These are phyloP conservation scores for Seira ritae DNA, from an alignment of 2,888 invertebrate species.

Conservation along the genomic window DNA sequence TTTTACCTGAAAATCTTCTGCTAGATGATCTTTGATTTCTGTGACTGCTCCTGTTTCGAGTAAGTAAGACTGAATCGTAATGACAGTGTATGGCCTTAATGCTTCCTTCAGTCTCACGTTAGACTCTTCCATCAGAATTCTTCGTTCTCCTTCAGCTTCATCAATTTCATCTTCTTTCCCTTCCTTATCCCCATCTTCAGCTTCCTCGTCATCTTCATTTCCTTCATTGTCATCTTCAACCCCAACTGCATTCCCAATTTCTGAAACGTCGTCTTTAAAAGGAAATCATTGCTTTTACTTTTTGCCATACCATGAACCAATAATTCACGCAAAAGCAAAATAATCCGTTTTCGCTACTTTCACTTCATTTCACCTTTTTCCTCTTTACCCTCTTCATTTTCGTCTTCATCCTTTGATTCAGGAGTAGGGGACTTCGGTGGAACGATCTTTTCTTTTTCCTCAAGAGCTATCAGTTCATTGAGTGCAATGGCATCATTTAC, in stretches of 20 bases:
- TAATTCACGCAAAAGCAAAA: too few species aligned
- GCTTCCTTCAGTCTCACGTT: constrained; percentile 64
- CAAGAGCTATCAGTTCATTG: constrained; percentile 32
- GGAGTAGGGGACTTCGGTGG: not conserved
- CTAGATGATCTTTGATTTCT: constrained; percentile 69
- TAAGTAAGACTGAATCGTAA: constrained; percentile 70
- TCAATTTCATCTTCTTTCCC: not conserved
- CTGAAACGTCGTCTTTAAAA: too few species aligned
- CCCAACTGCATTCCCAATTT: not conserved
- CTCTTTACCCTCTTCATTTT: constrained; percentile 30
- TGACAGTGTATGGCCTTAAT: constrained; percentile 63
- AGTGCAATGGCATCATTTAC: constrained; percentile 67
- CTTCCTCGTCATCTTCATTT: constrained; percentile 6
- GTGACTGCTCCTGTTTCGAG: constrained; percentile 73
- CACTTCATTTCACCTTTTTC: not conserved
- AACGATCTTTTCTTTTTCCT: constrained; percentile 36
- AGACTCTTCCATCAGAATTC: constrained; percentile 58
- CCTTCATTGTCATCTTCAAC: not conserved
- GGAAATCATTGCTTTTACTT: too few species aligned
- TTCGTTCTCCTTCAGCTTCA: not conserved
- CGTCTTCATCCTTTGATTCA: constrained; percentile 19
- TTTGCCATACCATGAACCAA: too few species aligned
- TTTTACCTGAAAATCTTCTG: constrained; percentile 67
- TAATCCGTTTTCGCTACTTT: not conserved
- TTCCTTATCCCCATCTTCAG: constrained; percentile 11